Base-by-base conservation (phyloP, 2,888 invertebrate species). In the Phortica okadai region DNA sequence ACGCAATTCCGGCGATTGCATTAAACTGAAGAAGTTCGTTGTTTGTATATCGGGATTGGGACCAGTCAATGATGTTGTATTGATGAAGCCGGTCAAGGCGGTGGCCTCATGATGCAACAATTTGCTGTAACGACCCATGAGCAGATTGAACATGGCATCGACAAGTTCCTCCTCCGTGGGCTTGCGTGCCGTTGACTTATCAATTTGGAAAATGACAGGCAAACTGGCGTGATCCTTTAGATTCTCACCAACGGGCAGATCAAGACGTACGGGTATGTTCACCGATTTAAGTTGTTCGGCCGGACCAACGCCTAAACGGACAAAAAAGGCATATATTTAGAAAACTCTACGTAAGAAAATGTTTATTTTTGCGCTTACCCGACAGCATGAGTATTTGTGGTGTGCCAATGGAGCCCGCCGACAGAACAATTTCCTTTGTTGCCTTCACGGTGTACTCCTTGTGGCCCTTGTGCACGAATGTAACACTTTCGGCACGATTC, bases 331-430 rank as follows among this genome's bases (percentile, higher is more conserved):
- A 50, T 6, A 50, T 11, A 50, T 14, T 50, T 50, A 45, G 6
- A 10, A 45, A 45, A 45, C 45, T 6, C 10, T 45, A 45, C 21
- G 21, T 33, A 33, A 33, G 3, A 33, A 33, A 33, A 4, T 33
- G 33, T 33, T 33, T 33, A 33, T 5, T 33, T 33, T 33, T 4
- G 4, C 33, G 74, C 84, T 77, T 93, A 14, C 98, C 98, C 0
- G 97, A 97, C 4, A 98, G 91, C 97, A 98, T 96, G 62, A 98
- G 92, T 33, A 98, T 92, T 89, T 98, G 98, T 0, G 98, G 97
- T n/a, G 95, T 95, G 88, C 98, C 98, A 56, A 98, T 95, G 1
- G 98, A 94, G 1, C 98, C 98, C 0, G 97, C 97, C 10, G 97
- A 95, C 72, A 98, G 89, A 50, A 98, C 95, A 0, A 98, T 94